Evolutionary conservation across 2,113 vertebrate genomes (phyloP), one percentile per base, ranked within the genome.

Genomic region (Agapornis roseicollis): DNA sequence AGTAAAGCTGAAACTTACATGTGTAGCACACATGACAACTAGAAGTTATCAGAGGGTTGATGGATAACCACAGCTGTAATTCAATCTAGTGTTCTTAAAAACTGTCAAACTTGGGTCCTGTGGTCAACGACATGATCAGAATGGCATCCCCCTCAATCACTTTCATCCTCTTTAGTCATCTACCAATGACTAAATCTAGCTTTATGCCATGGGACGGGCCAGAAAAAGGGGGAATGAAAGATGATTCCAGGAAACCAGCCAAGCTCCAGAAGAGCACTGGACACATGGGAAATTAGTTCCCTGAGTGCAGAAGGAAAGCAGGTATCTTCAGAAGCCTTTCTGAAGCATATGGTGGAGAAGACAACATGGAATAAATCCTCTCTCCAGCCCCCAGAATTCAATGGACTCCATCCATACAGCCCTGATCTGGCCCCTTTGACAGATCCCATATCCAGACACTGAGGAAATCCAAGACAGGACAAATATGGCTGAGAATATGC

Each of bases 331-430:
- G 44, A 92, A 92, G 24, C 20, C 52, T 55, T 85, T 76, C 70
- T 70, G 33, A 92, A 69, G 44, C 22, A 76, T 8, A 7, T 47
- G 35, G 35, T 64, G 2, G 24, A 88, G 53, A 85, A 84, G 19
- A 61, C 0, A 2, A 78, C 16, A 44, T 14, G 2, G 72, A 61
- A 8, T 0, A 1, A 52, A 80, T n/a, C 46, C 33, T 90, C 14
- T 61, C 19, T 92, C 19, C 44, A 83, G 35, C 8, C n/a, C 14
- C 14, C 13, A 72, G 29, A 71, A 87, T 58, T 89, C 42, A 92
- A 2, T 74, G 61, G 14, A 81, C 47, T 74, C 31, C 3, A 71
- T 58, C 31, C 13, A 33, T 28, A 31, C 50, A 76, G 52, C 42
- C 27, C 29, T 84, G 44, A 39, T 22, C 58, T 47, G 28, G 44